Conservation (phyloP, 2,797 vertebrate species). For the Telmatherina bonti region DNA sequence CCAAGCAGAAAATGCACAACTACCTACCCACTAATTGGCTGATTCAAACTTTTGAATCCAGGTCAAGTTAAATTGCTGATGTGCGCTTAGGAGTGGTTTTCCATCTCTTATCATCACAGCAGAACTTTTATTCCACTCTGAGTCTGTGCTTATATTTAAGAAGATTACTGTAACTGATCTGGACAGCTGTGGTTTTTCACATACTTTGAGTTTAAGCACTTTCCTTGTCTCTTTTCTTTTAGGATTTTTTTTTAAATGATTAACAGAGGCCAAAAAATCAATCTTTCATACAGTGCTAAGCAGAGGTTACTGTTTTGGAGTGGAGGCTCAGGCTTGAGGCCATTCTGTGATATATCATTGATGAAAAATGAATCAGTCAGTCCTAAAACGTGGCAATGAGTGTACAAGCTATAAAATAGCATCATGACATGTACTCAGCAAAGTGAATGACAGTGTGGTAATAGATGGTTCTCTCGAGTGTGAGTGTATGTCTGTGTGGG, state of each 20-base stretch:
- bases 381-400: conserved; percentile 52
- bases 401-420: conserved; percentile 38
- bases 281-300: conserved; percentile 23
- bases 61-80: conserved; percentile 25
- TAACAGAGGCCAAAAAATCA: conserved; percentile 12
- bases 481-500: conserved; percentile 7
- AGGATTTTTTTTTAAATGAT: too few species aligned
- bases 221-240: too few species aligned
- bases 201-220: conserved; percentile 15
- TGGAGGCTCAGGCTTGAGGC: conserved; percentile 20
- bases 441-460: conserved; percentile 46
- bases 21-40: conserved; percentile 52
- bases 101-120: conserved; percentile 18
- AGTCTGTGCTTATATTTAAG: conserved; percentile 22
- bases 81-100: conserved; percentile 6
- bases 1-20: neutral
- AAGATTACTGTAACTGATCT: conserved; percentile 19
- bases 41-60: conserved; percentile 21
- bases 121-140: conserved; percentile 10
- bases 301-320: conserved; percentile 25
- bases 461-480: conserved; percentile 38
- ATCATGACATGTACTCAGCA: conserved; percentile 49
- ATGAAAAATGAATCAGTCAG: conserved; percentile 60
- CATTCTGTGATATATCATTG: conserved; percentile 43
- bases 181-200: conserved; percentile 15